A percentile compares a stretch with the other conserved stretches of the same genome.
phyloP scores from a whole-genome alignment of 2,113 vertebrate species.

The Perca flavescens region DNA sequence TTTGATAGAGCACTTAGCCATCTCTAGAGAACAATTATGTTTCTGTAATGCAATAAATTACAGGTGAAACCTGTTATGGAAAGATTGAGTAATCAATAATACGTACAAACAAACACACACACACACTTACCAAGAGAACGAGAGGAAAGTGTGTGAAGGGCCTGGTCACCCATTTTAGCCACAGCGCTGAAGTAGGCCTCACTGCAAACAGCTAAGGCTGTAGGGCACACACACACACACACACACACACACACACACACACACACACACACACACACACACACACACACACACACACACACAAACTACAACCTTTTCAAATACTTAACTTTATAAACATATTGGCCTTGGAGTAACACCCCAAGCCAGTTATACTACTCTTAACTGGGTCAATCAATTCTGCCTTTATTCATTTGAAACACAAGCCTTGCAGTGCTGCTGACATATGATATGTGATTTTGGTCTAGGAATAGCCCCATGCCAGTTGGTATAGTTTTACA shows the following conservation, averaged over 20 bases:
- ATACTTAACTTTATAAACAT: neutral
- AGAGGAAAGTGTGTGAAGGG: conserved; percentile 91
- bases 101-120: conserved; percentile 16
- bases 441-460: conserved; percentile 62
- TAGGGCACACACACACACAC: neutral
- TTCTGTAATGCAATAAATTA: conserved; percentile 21
- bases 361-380: neutral
- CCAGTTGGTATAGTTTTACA: conserved; percentile 57
- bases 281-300: too few species aligned
- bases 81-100: conserved; percentile 9
- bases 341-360: neutral
- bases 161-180: conserved; percentile 93
- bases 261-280: conserved; percentile 18
- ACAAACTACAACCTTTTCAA: neutral
- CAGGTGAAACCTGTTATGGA: conserved; percentile 1
- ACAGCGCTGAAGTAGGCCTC: conserved; percentile 93
- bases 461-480: conserved; percentile 50
- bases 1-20: conserved; percentile 1
- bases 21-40: neutral
- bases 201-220: conserved; percentile 89
- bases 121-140: conserved; percentile 89
- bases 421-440: neutral
- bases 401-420: conserved; percentile 29
- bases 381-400: conserved; percentile 4
- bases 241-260: too few species aligned